A percentile compares a stretch with the other conserved stretches of the same genome.
Evolutionary conservation across 1,140 invertebrate genomes (phyloP).

Genomic region (Bombus impatiens): DNA sequence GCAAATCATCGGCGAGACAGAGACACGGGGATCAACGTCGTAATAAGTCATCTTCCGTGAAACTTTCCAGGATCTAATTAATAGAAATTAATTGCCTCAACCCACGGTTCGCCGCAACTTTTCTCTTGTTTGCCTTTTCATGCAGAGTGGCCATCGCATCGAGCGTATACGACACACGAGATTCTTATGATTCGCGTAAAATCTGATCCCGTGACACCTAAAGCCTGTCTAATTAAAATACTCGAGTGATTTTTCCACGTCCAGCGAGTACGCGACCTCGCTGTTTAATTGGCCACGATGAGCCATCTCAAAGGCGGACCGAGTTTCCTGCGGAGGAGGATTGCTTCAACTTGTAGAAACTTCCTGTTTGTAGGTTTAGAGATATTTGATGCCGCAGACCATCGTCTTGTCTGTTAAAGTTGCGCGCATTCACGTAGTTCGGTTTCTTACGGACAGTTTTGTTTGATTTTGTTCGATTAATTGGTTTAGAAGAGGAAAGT

Average conservation of each 20-base stretch:
- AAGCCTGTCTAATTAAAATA: conserved; percentile 40
- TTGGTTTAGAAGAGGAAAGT: too few relatives aligned
- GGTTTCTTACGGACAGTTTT: too few relatives aligned
- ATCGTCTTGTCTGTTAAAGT: too few relatives aligned
- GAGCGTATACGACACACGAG: background rate
- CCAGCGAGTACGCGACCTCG: background rate
- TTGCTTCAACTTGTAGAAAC: too few relatives aligned
- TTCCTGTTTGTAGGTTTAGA: too few relatives aligned
- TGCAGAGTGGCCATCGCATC: background rate
- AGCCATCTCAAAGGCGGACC: background rate
- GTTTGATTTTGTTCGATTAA: too few relatives aligned
- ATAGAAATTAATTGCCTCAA: conserved; percentile 53
- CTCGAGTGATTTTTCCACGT: background rate
- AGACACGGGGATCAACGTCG: conserved; percentile 34
- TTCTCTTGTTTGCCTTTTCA: background rate
- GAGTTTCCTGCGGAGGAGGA: too few relatives aligned
- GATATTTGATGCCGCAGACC: too few relatives aligned
- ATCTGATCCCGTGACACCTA: conserved; percentile 16
- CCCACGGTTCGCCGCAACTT: background rate
- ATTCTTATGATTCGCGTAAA: background rate
- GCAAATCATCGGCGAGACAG: conserved; percentile 59
- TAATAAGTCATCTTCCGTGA: conserved; percentile 45
- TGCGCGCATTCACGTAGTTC: too few relatives aligned
- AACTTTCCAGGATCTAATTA: conserved; percentile 56
- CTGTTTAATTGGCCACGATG: conserved; percentile 9